Percentiles rank a stretch among this genome's conserved stretches.
Evolutionary conservation across 2,888 invertebrate species (phyloP).

Genomic region (Archips crataeganus): DNA sequence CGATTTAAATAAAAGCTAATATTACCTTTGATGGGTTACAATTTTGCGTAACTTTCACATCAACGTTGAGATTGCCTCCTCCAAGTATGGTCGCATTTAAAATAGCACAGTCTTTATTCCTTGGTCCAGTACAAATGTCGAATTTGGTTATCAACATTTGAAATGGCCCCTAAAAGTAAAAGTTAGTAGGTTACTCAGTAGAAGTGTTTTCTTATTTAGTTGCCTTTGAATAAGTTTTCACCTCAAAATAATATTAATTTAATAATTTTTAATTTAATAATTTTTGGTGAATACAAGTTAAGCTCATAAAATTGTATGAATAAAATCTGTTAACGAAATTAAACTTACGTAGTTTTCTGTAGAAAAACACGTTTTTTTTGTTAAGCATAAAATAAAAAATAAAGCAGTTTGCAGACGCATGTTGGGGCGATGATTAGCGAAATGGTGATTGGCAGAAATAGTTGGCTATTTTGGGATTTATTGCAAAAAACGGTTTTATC

Average conservation of each 20-base stretch:
- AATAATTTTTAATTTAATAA: no score
- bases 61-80: conserved; percentile 9
- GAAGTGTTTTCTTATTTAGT: neutral
- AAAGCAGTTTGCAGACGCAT: neutral
- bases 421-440: neutral
- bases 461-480: conserved; percentile 1
- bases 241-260: no score
- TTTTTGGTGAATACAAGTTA: no score
- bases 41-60: conserved; percentile 20
- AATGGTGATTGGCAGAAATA: conserved; percentile 1
- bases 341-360: neutral
- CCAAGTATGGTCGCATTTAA: conserved; percentile 35
- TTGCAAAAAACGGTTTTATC: conserved; percentile 1
- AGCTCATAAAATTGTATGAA: no score
- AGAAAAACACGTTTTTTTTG: neutral
- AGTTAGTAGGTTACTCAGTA: neutral
- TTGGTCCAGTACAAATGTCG: conserved; percentile 50
- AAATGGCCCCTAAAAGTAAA: conserved; percentile 45
- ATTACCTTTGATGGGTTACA: conserved; percentile 8
- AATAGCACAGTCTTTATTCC: conserved; percentile 43
- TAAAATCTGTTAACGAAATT: no score
- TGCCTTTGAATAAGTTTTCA: neutral
- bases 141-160: conserved; percentile 40
- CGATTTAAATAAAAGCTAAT: neutral
- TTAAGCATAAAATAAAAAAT: neutral